Evolutionary conservation across 1,140 invertebrate species (phyloP).

Genomic region (Diorhabda carinulata): DNA sequence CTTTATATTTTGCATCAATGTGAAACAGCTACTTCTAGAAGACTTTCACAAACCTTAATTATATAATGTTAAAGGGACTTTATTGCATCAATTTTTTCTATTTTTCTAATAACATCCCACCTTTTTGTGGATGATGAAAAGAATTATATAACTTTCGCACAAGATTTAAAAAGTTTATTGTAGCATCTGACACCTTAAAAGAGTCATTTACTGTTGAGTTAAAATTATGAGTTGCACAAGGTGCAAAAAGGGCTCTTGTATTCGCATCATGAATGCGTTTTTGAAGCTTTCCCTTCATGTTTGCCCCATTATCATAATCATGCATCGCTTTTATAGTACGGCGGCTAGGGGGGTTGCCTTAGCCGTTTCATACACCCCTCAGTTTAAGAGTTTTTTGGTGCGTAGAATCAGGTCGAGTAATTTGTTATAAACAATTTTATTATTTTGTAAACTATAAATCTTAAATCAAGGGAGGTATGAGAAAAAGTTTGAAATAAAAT

Average conservation of each 20-base stretch:
- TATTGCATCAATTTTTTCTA: constrained; percentile 26
- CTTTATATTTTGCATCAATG: constrained; percentile 28
- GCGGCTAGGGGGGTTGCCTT: too few relatives aligned
- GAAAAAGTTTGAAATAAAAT: too few relatives aligned
- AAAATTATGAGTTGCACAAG: constrained; percentile 34
- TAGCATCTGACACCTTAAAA: constrained; percentile 20
- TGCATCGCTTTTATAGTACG: too few relatives aligned
- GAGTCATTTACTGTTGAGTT: constrained; percentile 34
- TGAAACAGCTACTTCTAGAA: constrained; percentile 17
- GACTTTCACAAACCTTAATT: constrained; percentile 20
- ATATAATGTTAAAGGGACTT: constrained; percentile 19
- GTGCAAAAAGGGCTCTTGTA: constrained; percentile 29
- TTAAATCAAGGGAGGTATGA: too few relatives aligned
- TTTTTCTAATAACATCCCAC: constrained; percentile 26
- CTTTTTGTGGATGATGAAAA: constrained; percentile 28
- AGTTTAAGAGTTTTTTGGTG: too few relatives aligned
- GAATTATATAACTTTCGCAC: constrained; percentile 26
- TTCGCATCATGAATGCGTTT: constrained; percentile 25
- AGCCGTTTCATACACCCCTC: too few relatives aligned
- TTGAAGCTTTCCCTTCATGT: neutral
- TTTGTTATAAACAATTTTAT: too few relatives aligned
- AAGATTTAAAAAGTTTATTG: constrained; percentile 25
- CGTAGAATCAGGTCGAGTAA: too few relatives aligned
- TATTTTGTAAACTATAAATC: too few relatives aligned
- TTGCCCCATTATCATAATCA: neutral